These are phyloP conservation scores for Acronicta alni DNA, from an alignment of 2,888 invertebrate species.

Conservation along the genomic window DNA sequence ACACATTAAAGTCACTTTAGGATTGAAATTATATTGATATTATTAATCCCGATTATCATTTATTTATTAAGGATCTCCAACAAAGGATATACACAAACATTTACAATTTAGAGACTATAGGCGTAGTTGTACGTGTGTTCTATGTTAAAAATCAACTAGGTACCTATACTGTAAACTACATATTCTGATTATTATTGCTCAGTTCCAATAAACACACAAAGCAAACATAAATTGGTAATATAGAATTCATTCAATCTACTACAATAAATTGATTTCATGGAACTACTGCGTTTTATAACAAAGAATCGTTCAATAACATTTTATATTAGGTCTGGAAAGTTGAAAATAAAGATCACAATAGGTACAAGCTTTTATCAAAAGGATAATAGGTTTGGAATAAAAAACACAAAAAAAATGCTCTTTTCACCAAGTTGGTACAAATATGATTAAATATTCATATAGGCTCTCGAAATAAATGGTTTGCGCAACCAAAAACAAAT, in stretches of 20 bases:
- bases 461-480: neutral
- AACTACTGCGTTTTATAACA: constrained; percentile 19
- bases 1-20: too few relatives aligned
- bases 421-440: neutral
- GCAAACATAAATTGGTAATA: constrained; percentile 14
- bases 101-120: too few relatives aligned
- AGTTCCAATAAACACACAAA: neutral
- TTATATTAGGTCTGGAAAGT: neutral
- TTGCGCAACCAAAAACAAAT: constrained; percentile 6
- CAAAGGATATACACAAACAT: too few relatives aligned
- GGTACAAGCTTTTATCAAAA: neutral
- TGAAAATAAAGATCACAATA: constrained; percentile 1
- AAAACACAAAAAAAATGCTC: neutral
- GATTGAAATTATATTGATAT: too few relatives aligned
- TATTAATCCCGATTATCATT: too few relatives aligned
- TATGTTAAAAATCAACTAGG: too few relatives aligned
- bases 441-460: neutral
- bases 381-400: neutral
- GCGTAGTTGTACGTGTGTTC: too few relatives aligned
- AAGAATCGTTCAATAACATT: constrained; percentile 4
- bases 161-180: too few relatives aligned
- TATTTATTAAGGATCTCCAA: too few relatives aligned
- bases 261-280: constrained; percentile 17
- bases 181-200: neutral
- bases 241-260: constrained; percentile 6